Evolutionary conservation across 2,888 invertebrate species (phyloP).

Genomic region (Deroplatys truncata): DNA sequence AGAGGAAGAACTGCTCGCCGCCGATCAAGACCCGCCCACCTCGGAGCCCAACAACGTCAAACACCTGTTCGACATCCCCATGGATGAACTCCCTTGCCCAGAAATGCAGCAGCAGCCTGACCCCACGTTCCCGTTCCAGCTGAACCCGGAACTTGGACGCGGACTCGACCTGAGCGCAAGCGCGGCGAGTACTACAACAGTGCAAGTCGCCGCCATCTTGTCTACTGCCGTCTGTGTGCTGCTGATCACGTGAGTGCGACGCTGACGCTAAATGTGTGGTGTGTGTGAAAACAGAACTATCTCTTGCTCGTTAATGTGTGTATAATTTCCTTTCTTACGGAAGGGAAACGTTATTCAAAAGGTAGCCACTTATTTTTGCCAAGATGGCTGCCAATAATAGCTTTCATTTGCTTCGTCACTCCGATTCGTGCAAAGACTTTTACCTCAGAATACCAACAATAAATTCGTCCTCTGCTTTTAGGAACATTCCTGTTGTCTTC

Average conservation of each 20-base stretch:
- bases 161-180: constrained; percentile 6
- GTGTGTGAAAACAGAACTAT: neutral
- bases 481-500: neutral
- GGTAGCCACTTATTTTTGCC: neutral
- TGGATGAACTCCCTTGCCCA: constrained; percentile 57
- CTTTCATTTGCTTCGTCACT: neutral
- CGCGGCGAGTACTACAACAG: neutral
- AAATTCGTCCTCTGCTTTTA: neutral
- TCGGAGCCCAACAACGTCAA: constrained; percentile 28
- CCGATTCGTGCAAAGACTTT: neutral
- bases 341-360: neutral
- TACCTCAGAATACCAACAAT: neutral
- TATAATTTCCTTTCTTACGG: neutral
- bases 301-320: neutral
- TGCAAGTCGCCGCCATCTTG: neutral
- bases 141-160: constrained; percentile 15
- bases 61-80: constrained; percentile 53
- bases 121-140: neutral
- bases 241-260: constrained; percentile 3
- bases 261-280: neutral
- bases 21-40: neutral
- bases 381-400: neutral
- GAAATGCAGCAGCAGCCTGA: constrained; percentile 36
- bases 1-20: constrained; percentile 29
- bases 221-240: neutral